Evolutionary conservation across 2,797 vertebrate species (phyloP).

Genomic region (Danio aesculapii): DNA sequence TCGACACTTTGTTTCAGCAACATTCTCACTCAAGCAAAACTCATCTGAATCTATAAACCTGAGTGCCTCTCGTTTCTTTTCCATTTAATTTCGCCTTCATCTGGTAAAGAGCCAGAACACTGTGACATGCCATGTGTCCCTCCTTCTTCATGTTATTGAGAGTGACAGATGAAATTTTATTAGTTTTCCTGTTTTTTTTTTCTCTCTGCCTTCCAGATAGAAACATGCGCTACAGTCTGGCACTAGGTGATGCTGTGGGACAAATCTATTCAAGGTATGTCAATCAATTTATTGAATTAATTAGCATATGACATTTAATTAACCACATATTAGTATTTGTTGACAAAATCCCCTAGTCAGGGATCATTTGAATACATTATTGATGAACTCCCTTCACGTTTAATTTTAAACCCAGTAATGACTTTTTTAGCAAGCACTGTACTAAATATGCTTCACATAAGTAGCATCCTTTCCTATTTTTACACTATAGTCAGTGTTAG

Average conservation of each 20-base stretch:
- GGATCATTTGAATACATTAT: not conserved
- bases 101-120: constrained; percentile 69
- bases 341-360: not conserved
- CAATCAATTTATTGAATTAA: not conserved
- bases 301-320: not conserved
- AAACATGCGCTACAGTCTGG: constrained; percentile 38
- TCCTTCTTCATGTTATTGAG: constrained; percentile 66
- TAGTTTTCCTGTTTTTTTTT: constrained; percentile 64
- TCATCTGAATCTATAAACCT: constrained; percentile 60
- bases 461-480: too few species aligned
- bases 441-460: not conserved
- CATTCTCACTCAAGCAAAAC: constrained; percentile 51
- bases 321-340: not conserved
- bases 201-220: constrained; percentile 53
- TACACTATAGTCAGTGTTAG: too few species aligned
- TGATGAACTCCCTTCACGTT: not conserved
- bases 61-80: constrained; percentile 66
- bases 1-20: constrained; percentile 58
- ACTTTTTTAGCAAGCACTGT: too few species aligned
- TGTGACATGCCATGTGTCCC: constrained; percentile 64
- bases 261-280: not conserved
- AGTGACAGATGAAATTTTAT: constrained; percentile 66
- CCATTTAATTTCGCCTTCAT: constrained; percentile 70
- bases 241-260: constrained; percentile 25
- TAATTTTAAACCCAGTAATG: not conserved